Evolutionary conservation across 2,888 invertebrate genomes (phyloP).

Genomic region (Conchocele bisecta): DNA sequence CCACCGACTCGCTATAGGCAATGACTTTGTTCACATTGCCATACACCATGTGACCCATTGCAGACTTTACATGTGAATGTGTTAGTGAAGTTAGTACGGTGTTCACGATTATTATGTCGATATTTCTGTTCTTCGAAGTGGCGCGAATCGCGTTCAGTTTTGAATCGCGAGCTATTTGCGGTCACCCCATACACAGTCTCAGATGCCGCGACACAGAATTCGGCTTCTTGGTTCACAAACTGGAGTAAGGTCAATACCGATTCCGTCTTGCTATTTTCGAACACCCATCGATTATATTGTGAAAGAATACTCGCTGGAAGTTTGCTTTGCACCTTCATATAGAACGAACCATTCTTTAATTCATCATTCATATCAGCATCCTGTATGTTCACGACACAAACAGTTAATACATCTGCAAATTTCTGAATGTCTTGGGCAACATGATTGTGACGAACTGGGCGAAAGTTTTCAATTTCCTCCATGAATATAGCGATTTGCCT

Average conservation of each 20-base stretch:
- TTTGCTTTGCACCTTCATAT: no score
- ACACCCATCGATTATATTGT: no score
- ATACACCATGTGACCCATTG: conserved; percentile 11
- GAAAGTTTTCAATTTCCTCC: conserved; percentile 31
- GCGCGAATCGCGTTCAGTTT: no score
- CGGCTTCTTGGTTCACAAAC: conserved; percentile 26
- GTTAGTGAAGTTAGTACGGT: no score
- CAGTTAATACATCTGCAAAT: conserved; percentile 40
- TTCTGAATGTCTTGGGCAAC: conserved; percentile 26
- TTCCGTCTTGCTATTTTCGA: no score
- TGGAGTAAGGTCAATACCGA: no score
- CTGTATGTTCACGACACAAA: conserved; percentile 35
- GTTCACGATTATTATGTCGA: no score
- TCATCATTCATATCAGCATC: no score
- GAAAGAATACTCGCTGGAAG: no score
- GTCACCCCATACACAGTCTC: conserved; percentile 15
- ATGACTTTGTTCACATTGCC: conserved; percentile 22
- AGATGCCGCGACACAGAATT: conserved; percentile 12
- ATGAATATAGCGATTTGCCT: conserved; percentile 16
- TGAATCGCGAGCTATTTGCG: no score
- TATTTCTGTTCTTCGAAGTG: no score
- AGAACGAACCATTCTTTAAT: no score
- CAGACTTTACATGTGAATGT: background rate
- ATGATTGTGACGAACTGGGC: conserved; percentile 12
- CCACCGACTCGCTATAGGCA: conserved; percentile 5